Evolutionary conservation across 2,797 vertebrate species (phyloP).

Genomic region (Pelochelys cantorii): DNA sequence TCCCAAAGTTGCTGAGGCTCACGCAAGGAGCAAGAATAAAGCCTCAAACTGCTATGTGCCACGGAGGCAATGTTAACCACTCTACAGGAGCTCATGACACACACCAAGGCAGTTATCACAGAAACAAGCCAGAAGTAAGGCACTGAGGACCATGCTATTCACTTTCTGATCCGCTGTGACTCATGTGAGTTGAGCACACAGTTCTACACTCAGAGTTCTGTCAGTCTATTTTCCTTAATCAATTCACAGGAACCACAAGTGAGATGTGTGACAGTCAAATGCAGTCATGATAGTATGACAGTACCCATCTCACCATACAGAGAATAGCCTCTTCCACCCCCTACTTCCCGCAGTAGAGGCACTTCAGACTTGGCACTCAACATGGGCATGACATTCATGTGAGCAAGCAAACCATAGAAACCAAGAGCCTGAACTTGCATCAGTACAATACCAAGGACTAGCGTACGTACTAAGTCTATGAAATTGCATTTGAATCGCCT

Average conservation of each 20-base stretch:
- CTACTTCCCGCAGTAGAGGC: not conserved
- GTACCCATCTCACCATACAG: not conserved
- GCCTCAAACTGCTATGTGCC: not conserved
- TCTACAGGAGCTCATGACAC: not conserved
- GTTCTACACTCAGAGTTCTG: not conserved
- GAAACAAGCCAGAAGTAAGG: not conserved
- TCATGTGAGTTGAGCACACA: slow-evolving; percentile 9
- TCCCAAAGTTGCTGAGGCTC: not conserved
- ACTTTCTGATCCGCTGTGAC: slow-evolving; percentile 21
- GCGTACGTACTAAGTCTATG: slow-evolving; percentile 1
- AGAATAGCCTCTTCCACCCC: not conserved
- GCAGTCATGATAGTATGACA: not conserved
- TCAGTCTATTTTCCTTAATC: not conserved
- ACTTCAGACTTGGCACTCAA: not conserved
- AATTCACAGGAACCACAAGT: not conserved
- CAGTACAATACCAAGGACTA: not conserved
- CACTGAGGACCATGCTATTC: not conserved
- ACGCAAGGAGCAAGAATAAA: not conserved
- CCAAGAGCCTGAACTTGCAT: not conserved
- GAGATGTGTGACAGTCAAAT: not conserved
- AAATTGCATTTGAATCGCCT: accelerated
- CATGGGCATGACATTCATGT: not conserved
- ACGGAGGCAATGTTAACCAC: slow-evolving; percentile 1
- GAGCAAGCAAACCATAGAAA: slow-evolving; percentile 7
- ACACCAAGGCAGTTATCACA: not conserved